Evolutionary conservation across 2,797 vertebrate species (phyloP).

Genomic region (Pangasius mekongensis): DNA sequence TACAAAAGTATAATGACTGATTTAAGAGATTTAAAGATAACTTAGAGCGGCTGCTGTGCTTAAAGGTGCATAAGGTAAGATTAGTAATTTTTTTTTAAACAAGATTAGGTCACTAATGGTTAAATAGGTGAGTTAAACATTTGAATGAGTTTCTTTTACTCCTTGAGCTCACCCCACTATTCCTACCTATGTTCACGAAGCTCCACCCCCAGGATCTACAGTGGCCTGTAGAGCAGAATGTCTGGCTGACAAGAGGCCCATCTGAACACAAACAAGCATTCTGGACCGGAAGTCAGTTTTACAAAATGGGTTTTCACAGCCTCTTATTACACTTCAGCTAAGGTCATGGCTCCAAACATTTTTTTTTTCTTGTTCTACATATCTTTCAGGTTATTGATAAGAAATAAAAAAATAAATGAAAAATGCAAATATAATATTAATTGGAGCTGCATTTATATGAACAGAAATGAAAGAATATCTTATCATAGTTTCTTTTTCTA

Average conservation of each 20-base stretch:
- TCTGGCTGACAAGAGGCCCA: not conserved
- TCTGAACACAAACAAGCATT: not conserved
- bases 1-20: not conserved
- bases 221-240: not conserved
- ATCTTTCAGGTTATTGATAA: not conserved
- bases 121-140: not conserved
- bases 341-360: not conserved
- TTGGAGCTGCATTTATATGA: not conserved
- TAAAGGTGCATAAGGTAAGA: not conserved
- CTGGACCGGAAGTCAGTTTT: not conserved
- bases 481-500: not conserved
- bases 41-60: not conserved
- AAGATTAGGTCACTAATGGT: not conserved
- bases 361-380: not conserved
- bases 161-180: not conserved
- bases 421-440: not conserved
- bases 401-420: not conserved
- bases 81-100: not conserved
- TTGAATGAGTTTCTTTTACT: not conserved
- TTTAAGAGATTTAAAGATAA: not conserved
- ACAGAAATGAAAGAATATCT: not conserved
- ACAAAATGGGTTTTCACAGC: not conserved
- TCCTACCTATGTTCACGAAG: not conserved
- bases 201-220: not conserved
- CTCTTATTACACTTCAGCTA: not conserved